These are phyloP conservation scores for Mellivora capensis DNA, from an alignment of 2,113 vertebrate genomes.

Conservation along the genomic window DNA sequence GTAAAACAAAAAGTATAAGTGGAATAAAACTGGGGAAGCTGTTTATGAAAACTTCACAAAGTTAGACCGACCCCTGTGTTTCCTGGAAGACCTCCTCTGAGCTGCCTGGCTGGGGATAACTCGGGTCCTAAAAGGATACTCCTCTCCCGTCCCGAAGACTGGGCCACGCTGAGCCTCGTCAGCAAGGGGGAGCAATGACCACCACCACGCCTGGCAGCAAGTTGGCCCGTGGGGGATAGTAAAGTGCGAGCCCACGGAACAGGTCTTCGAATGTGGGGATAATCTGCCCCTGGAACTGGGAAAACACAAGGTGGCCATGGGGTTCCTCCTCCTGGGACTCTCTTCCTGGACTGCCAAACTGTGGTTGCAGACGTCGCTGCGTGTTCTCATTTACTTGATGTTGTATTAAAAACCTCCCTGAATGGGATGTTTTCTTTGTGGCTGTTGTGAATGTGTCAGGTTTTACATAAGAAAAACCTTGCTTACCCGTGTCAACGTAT, in stretches of 20 bases:
- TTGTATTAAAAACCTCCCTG: not conserved
- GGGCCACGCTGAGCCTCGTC: rapidly evolving
- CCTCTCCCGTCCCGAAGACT: too few relatives aligned
- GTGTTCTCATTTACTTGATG: not conserved
- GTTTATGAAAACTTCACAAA: not conserved
- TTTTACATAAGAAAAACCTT: not conserved
- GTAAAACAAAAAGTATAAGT: not conserved
- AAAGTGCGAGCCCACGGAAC: not conserved
- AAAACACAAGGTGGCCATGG: rapidly evolving
- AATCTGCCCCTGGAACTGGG: rapidly evolving
- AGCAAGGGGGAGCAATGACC: too few relatives aligned
- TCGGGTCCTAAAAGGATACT: not conserved
- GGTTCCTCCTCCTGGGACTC: too few relatives aligned
- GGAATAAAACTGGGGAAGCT: not conserved
- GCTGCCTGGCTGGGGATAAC: not conserved
- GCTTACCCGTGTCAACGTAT: not conserved
- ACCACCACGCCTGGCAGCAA: rapidly evolving
- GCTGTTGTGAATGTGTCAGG: not conserved
- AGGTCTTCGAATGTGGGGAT: too few relatives aligned
- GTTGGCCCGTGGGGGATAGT: not conserved
- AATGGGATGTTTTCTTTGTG: not conserved
- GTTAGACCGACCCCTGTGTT: not conserved
- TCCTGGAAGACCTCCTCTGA: not conserved
- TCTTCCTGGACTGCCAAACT: not conserved
- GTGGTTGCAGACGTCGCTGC: not conserved